Conservation (phyloP, 2,113 vertebrate genomes). For the Ciconia stormi region DNA sequence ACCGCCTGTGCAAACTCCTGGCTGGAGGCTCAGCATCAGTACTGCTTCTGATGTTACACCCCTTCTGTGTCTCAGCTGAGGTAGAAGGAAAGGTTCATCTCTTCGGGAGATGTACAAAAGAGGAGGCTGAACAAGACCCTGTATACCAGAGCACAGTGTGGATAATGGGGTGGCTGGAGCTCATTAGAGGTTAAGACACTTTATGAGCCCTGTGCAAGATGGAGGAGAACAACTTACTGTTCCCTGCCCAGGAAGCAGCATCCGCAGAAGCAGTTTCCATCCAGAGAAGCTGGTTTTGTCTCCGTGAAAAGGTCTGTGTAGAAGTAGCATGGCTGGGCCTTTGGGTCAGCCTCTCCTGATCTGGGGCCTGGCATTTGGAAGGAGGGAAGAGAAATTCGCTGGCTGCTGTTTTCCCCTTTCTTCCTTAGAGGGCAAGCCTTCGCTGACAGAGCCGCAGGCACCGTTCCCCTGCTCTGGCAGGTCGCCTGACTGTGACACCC, state of each 20-base stretch:
- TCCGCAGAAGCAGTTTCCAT: background rate
- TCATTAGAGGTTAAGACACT: background rate
- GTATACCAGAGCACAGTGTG: background rate
- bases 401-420: background rate
- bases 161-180: background rate
- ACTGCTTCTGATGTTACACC: background rate
- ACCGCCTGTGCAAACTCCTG: background rate
- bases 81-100: background rate
- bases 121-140: background rate
- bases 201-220: background rate
- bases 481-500: background rate
- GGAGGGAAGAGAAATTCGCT: background rate
- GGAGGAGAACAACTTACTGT: background rate
- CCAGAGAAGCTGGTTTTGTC: background rate
- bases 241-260: background rate
- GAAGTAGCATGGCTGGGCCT: background rate
- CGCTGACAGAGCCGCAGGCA: background rate
- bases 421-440: background rate
- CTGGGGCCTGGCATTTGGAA: background rate
- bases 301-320: background rate
- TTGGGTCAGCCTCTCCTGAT: background rate
- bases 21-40: background rate
- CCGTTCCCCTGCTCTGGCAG: background rate
- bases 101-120: background rate
- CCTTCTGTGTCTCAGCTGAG: too few relatives aligned